Evolutionary conservation across 1,140 invertebrate genomes (phyloP), one percentile per base, ranked within the genome.

Genomic region (Cylas formicarius): DNA sequence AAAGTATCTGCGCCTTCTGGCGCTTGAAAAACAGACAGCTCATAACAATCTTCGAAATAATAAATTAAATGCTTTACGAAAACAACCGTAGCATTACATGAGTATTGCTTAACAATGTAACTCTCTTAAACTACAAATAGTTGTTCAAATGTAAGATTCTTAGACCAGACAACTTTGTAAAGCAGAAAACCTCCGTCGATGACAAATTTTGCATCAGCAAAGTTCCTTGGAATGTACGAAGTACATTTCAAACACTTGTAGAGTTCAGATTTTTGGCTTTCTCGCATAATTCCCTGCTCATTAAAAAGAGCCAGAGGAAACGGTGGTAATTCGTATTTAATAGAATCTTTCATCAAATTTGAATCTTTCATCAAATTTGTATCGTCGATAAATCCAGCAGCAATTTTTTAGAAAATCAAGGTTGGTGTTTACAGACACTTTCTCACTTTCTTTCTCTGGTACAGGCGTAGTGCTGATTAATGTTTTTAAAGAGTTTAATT

Each of bases 271-370:
- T 64, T 63, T 11, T 42, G 28, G 13, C 32, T 49, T 56, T 62
- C 55, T 8, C 54, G 18, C 59, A 66, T 62, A 7, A 36, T 20
- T 19, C 55, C 59, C 28, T 26, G 16, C 6, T 59, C 53, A 34
- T 55, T 38, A 46, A 63, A 66, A 7, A 64, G 34, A 6, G 62
- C 55, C 27, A 57, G 8, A 9, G 62, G 53, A 47, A 42, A 62
- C 3, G 60, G 58, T 27, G 55, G 36, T 7, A 63, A 35, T 52
- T 64, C 60, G 45, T 54, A 58, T 34, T 50, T 21, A 3, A 65
- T 40, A 48, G 47, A 62, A 23, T 55, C 31, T 42, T 50, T 33
- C n/a, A 64, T 27, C 17, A 63, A 37, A 21, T 55, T 46, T n/a
- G 60, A 33, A 26, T 44, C 14, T 21, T 44, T 18, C 26, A 21